phyloP scores from a whole-genome alignment of 2,113 vertebrate species.

The Martes martes region DNA sequence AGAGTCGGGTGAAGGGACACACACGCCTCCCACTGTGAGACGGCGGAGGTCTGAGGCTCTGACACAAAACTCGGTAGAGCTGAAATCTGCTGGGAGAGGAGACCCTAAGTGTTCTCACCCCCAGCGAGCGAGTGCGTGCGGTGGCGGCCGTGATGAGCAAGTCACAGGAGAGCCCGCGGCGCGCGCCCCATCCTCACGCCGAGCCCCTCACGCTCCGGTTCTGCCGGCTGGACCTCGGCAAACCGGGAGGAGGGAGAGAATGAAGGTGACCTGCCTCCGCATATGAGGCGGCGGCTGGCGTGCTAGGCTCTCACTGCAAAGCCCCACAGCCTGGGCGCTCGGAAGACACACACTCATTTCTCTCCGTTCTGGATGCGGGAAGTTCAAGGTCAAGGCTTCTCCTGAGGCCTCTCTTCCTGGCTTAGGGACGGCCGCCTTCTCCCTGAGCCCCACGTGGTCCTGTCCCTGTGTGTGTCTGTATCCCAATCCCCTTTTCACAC shows the following conservation, averaged over 20 bases:
- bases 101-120: not conserved
- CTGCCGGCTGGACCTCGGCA: not conserved
- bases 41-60: not conserved
- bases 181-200: too few relatives aligned
- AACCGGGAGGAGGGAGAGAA: not conserved
- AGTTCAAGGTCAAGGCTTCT: not conserved
- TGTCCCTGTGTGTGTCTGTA: not conserved
- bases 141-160: not conserved
- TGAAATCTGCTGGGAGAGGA: not conserved
- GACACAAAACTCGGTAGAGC: not conserved
- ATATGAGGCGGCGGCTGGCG: not conserved
- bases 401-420: not conserved
- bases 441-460: not conserved
- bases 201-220: not conserved
- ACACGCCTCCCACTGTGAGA: not conserved
- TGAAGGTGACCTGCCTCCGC: not conserved
- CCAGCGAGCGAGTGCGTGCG: not conserved
- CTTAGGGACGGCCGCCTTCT: not conserved
- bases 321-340: not conserved
- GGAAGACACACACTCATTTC: not conserved
- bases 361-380: not conserved
- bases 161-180: not conserved
- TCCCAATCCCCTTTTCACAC: not conserved
- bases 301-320: not conserved
- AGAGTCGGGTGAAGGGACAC: not conserved